Evolutionary conservation across 1,140 invertebrate species (phyloP).

Genomic region (Drosophila pallidifrons): DNA sequence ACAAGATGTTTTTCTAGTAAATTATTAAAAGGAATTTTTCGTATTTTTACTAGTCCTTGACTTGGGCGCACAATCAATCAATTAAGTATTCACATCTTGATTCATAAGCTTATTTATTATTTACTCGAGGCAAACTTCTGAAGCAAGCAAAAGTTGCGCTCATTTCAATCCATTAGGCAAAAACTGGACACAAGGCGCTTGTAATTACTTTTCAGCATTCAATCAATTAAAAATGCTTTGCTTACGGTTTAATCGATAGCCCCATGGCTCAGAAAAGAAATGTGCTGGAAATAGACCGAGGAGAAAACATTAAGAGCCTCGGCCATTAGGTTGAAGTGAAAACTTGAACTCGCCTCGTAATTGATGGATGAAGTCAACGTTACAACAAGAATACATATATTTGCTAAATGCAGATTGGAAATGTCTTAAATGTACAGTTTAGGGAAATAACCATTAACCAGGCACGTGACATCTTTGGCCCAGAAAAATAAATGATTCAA

Average conservation of each 20-base stretch:
- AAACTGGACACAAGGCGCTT: conserved; percentile 33
- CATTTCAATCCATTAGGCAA: conserved; percentile 28
- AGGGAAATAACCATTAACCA: background rate
- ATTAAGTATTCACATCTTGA: conserved; percentile 22
- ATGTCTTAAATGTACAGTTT: background rate
- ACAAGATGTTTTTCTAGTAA: background rate
- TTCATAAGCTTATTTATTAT: conserved; percentile 18
- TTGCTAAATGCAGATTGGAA: background rate
- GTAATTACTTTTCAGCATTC: conserved; percentile 68
- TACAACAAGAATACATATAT: background rate
- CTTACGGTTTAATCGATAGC: conserved; percentile 66
- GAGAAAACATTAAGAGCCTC: conserved; percentile 9
- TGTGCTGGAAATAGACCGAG: background rate
- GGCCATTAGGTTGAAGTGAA: conserved; percentile 64
- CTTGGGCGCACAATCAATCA: conserved; percentile 8
- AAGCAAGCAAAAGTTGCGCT: conserved; percentile 6
- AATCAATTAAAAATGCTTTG: conserved; percentile 73
- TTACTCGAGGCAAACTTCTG: no score
- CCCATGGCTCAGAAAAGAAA: conserved; percentile 12
- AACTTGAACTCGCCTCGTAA: conserved; percentile 55
- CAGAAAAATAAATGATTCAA: conserved; percentile 2
- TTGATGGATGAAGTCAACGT: conserved; percentile 65
- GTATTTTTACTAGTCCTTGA: background rate
- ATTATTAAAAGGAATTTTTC: conserved; percentile 1
- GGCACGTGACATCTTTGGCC: conserved; percentile 12